These are phyloP conservation scores for Meganola albula DNA, from an alignment of 2,888 invertebrate genomes.

Conservation along the genomic window DNA sequence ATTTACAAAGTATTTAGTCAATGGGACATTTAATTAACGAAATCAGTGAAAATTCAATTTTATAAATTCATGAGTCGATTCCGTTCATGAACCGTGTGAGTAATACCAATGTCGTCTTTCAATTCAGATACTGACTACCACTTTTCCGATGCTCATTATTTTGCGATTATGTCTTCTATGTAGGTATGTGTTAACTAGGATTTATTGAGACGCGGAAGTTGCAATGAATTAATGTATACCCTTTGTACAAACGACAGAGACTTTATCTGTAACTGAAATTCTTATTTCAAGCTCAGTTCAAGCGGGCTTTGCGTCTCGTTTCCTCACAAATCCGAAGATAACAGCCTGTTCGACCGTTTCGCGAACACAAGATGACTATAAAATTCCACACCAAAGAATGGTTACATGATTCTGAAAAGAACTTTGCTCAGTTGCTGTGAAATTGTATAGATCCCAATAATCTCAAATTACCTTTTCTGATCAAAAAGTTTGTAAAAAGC, in stretches of 20 bases:
- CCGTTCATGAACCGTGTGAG: too few species aligned
- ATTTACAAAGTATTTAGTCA: too few species aligned
- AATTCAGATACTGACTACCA: too few species aligned
- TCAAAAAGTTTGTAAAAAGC: slow-evolving; percentile 30
- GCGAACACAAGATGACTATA: slow-evolving; percentile 31
- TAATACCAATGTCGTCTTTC: too few species aligned
- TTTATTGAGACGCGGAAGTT: slow-evolving; percentile 17
- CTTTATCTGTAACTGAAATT: slow-evolving; percentile 42
- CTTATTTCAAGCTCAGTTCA: slow-evolving; percentile 43
- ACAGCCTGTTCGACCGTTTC: slow-evolving; percentile 35
- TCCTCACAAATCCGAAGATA: slow-evolving; percentile 56
- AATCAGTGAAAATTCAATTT: too few species aligned
- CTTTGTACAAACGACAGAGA: too few species aligned
- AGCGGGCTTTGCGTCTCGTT: slow-evolving; percentile 53
- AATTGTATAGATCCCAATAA: slow-evolving; percentile 43
- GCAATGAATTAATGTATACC: too few species aligned
- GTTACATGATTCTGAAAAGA: slow-evolving; percentile 34
- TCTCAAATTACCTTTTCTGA: slow-evolving; percentile 28
- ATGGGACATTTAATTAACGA: too few species aligned
- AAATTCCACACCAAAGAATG: slow-evolving; percentile 38
- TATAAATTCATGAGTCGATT: too few species aligned
- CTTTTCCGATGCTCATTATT: too few species aligned
- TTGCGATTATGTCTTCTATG: too few species aligned
- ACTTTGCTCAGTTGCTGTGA: slow-evolving; percentile 46
- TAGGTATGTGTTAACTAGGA: too few species aligned